phyloP scores from a whole-genome alignment of 2,888 invertebrate species.

The Serripes groenlandicus region DNA sequence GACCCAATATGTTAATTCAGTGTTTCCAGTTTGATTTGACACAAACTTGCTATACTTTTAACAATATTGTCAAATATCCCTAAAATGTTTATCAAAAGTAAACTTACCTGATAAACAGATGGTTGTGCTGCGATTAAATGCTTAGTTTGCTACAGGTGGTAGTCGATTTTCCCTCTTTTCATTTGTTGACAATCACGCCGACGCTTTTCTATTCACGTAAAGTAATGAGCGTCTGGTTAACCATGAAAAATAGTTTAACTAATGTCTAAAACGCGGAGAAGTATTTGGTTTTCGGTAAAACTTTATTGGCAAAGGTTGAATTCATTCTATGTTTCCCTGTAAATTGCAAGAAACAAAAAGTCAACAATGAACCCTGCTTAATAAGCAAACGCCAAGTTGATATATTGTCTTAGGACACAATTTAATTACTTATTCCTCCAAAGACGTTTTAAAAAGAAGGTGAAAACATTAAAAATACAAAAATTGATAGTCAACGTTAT shows the following conservation, averaged over 20 bases:
- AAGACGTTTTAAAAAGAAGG: background rate
- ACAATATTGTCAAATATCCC: no score
- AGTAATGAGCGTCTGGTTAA: no score
- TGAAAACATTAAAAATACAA: background rate
- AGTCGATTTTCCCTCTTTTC: background rate
- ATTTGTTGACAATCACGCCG: conserved; percentile 31
- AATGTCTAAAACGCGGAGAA: no score
- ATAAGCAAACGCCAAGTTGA: background rate
- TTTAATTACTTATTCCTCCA: background rate
- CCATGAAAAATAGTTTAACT: no score
- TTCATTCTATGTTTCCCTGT: background rate
- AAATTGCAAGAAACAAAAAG: background rate
- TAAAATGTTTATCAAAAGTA: no score
- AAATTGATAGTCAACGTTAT: background rate
- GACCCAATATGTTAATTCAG: no score
- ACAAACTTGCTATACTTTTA: no score
- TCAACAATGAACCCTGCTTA: background rate
- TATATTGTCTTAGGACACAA: background rate
- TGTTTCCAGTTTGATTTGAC: no score
- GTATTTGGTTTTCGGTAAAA: background rate
- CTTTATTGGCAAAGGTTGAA: background rate
- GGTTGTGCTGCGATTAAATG: no score
- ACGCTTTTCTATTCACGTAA: background rate
- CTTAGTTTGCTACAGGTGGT: no score
- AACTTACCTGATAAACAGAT: no score